Evolutionary conservation across 2,888 invertebrate species (phyloP).

Genomic region (Ephialtes manifestator): DNA sequence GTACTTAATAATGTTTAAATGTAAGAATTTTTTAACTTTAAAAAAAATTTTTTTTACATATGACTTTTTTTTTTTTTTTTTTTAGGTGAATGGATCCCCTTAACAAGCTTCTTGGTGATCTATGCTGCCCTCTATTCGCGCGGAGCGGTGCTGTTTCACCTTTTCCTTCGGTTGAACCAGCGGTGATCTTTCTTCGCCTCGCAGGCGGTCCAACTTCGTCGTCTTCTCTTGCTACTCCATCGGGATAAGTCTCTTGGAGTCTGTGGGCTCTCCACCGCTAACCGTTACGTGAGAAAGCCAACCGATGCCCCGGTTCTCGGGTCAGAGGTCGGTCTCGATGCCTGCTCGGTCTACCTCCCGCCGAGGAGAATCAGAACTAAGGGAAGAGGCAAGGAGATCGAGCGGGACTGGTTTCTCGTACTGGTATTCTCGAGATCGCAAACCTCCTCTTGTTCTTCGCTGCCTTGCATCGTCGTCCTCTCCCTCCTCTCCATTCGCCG

Average conservation of each 20-base stretch:
- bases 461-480: not conserved
- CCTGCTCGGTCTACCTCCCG: conserved; percentile 75
- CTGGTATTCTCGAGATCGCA: conserved; percentile 57
- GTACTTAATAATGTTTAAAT: no score
- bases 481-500: not conserved
- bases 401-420: conserved; percentile 80
- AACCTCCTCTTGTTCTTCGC: conserved; percentile 21
- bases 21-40: no score
- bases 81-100: not conserved
- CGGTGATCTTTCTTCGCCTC: conserved; percentile 35
- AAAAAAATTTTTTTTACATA: no score
- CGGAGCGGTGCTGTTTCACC: not conserved
- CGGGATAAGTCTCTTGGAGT: conserved; percentile 9
- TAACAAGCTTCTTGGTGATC: not conserved
- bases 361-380: conserved; percentile 53
- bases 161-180: not conserved
- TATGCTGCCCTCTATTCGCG: not conserved
- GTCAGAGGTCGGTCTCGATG: conserved; percentile 82
- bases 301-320: conserved; percentile 83
- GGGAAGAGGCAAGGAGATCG: conserved; percentile 66
- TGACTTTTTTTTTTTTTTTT: no score
- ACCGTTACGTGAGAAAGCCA: conserved; percentile 84
- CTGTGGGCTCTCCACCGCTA: conserved; percentile 68
- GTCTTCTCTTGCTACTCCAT: conserved; percentile 37
- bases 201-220: conserved; percentile 54